Base-by-base conservation (phyloP, 2,113 vertebrate genomes). In the Ia io region DNA sequence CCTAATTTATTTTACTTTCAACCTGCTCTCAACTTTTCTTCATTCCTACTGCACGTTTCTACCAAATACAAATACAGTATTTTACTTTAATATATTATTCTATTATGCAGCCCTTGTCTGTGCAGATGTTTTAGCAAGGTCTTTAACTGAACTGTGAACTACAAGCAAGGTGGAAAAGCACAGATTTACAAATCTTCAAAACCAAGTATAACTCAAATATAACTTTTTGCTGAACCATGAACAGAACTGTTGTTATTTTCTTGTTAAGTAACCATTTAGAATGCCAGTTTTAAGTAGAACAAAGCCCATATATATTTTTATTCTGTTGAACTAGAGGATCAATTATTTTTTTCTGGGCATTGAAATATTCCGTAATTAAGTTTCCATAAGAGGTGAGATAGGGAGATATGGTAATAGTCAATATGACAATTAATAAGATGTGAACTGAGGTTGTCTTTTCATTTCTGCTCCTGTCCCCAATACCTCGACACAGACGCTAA, bases 1-100 rank as follows among this genome's bases (percentile, higher is more conserved):
- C 42, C 73, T 90, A 88, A 97, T 91, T 94, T 95, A 88, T 93
- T 94, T 95, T 40, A 74, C 28, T 80, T 23, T 82, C 59, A 90
- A 49, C 25, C 53, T 35, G 28, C 80, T 85, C 47, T 76, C 44
- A 59, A 25, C 49, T 80, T 94, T 89, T 86, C 40, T 89, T 59
- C 17, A 56, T 70, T 79, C 49, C 22, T 91, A 25, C 23, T 65
- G 53, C 76, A 83, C 37, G 78, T 12, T 67, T 88, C 20, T 83
- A 91, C 30, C 37, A 93, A 95, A 85, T 69, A 83, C 47, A 82
- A 14, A 78, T 63, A 6, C 82, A 56, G 37, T 85, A 85, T 82
- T 94, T 94, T 40, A 91, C 28, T 40, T 67, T 74, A 88, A 73
- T 85, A 30, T 37, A 40, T 91, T 79, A 63, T 79, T 86, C 35